These are phyloP conservation scores for Cariama cristata DNA, from an alignment of 2,113 vertebrate species.

Conservation along the genomic window DNA sequence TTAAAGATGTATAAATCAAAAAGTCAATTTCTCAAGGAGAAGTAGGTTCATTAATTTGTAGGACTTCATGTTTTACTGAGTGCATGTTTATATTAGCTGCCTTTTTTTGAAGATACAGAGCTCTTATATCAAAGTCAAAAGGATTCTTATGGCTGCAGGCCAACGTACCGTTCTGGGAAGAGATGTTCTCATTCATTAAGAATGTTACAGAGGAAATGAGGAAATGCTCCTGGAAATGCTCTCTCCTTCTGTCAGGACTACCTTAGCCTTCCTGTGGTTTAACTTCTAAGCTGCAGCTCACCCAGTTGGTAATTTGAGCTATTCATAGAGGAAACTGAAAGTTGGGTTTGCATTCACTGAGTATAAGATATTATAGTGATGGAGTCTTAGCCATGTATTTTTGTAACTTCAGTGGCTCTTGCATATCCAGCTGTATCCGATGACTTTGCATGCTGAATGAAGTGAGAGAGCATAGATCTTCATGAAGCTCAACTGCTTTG, in stretches of 20 bases:
- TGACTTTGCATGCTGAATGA: neutral
- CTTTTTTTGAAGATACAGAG: neutral
- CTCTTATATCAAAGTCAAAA: neutral
- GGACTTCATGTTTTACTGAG: neutral
- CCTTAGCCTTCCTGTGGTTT: neutral
- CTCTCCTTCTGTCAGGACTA: neutral
- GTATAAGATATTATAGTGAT: neutral
- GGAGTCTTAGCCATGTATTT: neutral
- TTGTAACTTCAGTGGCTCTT: neutral
- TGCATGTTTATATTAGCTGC: neutral
- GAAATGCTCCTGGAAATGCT: neutral
- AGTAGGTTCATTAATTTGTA: neutral
- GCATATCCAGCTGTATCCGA: neutral
- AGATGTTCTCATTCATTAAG: neutral
- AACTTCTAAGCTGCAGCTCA: neutral
- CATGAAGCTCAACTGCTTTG: neutral
- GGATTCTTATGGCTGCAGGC: neutral
- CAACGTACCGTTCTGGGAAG: neutral
- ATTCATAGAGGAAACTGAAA: neutral
- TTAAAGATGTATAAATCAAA: neutral
- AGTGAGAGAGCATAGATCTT: neutral
- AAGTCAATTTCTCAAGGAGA: neutral
- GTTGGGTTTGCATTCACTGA: neutral
- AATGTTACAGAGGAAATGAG: neutral
- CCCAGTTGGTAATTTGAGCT: neutral